A percentile compares a stretch with the other conserved stretches of the same genome.
These are phyloP conservation scores for Synanthedon formicaeformis DNA, from an alignment of 2,888 invertebrate genomes.

Conservation along the genomic window DNA sequence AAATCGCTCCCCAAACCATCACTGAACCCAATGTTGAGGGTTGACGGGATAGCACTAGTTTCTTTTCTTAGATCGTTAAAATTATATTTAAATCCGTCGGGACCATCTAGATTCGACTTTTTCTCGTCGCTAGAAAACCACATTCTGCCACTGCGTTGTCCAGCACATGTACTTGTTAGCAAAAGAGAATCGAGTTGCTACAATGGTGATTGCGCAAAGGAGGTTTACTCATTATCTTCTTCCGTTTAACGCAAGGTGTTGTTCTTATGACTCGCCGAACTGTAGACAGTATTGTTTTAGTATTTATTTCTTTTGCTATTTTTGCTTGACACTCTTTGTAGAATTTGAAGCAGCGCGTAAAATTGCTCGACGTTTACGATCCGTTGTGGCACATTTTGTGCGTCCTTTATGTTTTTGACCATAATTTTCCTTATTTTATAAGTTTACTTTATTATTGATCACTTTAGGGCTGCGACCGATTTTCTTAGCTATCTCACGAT, in stretches of 20 bases:
- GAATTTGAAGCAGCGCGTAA: neutral
- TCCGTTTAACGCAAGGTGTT: neutral
- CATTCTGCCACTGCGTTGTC: neutral
- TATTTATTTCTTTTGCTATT: neutral
- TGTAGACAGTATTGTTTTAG: neutral
- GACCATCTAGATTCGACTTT: neutral
- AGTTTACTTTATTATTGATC: too few relatives aligned
- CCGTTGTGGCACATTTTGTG: neutral
- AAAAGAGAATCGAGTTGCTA: neutral
- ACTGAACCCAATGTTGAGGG: neutral
- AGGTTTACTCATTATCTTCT: neutral
- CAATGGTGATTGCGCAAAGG: neutral
- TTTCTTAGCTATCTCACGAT: neutral
- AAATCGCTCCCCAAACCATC: neutral
- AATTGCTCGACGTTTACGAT: neutral
- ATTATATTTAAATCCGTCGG: neutral
- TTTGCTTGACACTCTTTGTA: neutral
- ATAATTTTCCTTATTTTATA: too few relatives aligned
- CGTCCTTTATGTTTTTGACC: neutral
- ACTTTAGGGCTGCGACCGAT: neutral
- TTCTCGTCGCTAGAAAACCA: neutral
- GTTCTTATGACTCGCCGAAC: neutral
- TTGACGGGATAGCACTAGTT: neutral
- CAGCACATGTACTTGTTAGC: neutral
- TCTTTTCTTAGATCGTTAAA: neutral